Evolutionary conservation across 2,888 invertebrate genomes (phyloP).

Genomic region (Dione vanillae): DNA sequence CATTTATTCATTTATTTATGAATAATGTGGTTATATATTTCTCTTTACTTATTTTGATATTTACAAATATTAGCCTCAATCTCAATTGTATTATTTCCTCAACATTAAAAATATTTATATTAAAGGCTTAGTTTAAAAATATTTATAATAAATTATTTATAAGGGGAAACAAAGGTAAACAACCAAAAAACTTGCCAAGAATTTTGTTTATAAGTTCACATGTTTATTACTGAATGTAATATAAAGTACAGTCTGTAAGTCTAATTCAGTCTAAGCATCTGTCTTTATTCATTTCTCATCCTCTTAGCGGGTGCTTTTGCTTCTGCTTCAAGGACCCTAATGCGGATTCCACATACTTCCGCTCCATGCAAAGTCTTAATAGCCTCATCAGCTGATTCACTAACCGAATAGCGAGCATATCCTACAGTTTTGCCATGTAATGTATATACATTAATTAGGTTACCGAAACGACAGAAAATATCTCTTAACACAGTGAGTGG

Average conservation of each 20-base stretch:
- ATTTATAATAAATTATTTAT: too few species aligned
- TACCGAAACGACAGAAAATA: slow-evolving; percentile 95
- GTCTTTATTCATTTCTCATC: slow-evolving; percentile 50
- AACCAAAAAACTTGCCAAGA: slow-evolving; percentile 31
- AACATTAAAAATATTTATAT: too few species aligned
- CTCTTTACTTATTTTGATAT: too few species aligned
- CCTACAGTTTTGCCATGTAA: slow-evolving; percentile 95
- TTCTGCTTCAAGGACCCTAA: slow-evolving; percentile 96
- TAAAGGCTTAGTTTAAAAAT: background rate
- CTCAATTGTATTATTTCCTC: too few species aligned
- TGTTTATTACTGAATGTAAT: slow-evolving; percentile 32
- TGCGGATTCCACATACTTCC: slow-evolving; percentile 92
- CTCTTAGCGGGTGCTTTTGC: slow-evolving; percentile 62
- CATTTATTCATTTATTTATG: too few species aligned
- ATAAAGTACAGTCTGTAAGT: slow-evolving; percentile 44
- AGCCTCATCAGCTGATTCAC: slow-evolving; percentile 90
- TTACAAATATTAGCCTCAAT: too few species aligned
- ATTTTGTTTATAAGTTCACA: slow-evolving; percentile 33
- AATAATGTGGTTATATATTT: too few species aligned
- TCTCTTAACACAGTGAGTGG: slow-evolving; percentile 92
- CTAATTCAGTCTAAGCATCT: slow-evolving; percentile 45
- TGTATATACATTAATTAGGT: slow-evolving; percentile 95
- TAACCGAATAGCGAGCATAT: slow-evolving; percentile 93
- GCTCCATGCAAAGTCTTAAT: slow-evolving; percentile 91
- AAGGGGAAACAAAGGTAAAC: background rate